A percentile compares a stretch with the other conserved stretches of the same genome.
phyloP scores from a whole-genome alignment of 2,113 vertebrate species.

The Pogonocichla stellata region DNA sequence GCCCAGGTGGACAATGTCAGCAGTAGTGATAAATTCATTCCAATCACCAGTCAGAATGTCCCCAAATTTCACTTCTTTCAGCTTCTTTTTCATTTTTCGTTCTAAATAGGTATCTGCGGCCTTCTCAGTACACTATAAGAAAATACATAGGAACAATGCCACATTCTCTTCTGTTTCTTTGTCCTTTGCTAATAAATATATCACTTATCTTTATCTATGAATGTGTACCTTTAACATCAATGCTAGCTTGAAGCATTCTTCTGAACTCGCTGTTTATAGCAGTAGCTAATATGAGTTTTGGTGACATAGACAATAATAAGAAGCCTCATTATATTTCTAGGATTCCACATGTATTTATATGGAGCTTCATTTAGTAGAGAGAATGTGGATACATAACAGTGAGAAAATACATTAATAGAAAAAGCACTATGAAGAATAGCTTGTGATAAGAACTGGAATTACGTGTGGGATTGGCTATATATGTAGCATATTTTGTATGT shows the following conservation, averaged over 20 bases:
- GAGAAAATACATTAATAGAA: not conserved
- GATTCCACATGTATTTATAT: not conserved
- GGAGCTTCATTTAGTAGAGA: not conserved
- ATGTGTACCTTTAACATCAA: not conserved
- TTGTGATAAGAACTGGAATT: not conserved
- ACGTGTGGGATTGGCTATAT: accelerated
- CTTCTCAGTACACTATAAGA: not conserved
- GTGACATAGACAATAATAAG: not conserved
- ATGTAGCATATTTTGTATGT: not conserved
- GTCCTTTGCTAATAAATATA: not conserved
- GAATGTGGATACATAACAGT: not conserved
- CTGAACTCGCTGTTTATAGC: not conserved
- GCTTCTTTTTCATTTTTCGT: not conserved
- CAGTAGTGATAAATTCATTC: not conserved
- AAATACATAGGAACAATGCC: not conserved
- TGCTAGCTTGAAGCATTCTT: not conserved
- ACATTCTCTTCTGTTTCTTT: not conserved
- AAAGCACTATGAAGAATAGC: accelerated
- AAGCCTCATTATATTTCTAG: not conserved
- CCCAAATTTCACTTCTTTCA: not conserved
- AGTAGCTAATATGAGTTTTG: not conserved
- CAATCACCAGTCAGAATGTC: not conserved
- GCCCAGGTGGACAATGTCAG: not conserved
- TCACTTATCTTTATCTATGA: not conserved
- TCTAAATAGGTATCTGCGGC: not conserved